A percentile compares a stretch with the other conserved stretches of the same genome.
phyloP scores from a whole-genome alignment of 2,113 vertebrate genomes.

The Chloroceryle aenea region DNA sequence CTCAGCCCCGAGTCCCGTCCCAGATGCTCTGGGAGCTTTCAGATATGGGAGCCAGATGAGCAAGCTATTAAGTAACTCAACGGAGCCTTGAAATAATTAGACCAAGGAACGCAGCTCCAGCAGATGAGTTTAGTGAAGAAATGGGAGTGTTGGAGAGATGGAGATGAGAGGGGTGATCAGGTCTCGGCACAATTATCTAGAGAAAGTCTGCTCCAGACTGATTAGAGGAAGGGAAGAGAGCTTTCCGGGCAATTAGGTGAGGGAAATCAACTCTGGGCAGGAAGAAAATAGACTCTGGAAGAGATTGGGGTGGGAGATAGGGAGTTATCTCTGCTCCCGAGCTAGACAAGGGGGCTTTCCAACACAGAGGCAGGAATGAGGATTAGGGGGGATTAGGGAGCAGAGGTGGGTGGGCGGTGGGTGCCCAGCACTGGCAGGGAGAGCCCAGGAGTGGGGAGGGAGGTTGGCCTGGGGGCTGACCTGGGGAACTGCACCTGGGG shows the following conservation, averaged over 20 bases:
- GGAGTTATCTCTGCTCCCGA: background rate
- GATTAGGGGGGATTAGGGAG: conserved; percentile 22
- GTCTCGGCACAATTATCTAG: conserved; percentile 48
- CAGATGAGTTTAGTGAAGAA: conserved; percentile 21
- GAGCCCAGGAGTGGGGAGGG: background rate
- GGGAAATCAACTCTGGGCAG: conserved; percentile 32
- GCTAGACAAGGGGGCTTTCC: background rate
- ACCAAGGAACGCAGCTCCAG: background rate
- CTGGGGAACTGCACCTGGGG: background rate
- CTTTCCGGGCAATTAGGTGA: conserved; percentile 56
- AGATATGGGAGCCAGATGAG: background rate
- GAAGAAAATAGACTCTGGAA: background rate
- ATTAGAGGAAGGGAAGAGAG: conserved; percentile 47
- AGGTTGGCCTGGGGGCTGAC: background rate
- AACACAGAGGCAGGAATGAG: background rate
- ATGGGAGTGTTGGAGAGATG: background rate
- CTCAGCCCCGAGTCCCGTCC: background rate
- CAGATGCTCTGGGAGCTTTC: background rate
- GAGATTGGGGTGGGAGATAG: conserved; percentile 30
- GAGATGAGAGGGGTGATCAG: conserved; percentile 37
- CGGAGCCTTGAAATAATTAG: conserved; percentile 42
- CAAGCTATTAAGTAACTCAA: background rate
- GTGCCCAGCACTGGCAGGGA: background rate
- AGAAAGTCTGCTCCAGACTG: conserved; percentile 59
- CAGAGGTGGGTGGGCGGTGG: background rate